phyloP scores from a whole-genome alignment of 1,140 invertebrate genomes.

The Atta cephalotes region DNA sequence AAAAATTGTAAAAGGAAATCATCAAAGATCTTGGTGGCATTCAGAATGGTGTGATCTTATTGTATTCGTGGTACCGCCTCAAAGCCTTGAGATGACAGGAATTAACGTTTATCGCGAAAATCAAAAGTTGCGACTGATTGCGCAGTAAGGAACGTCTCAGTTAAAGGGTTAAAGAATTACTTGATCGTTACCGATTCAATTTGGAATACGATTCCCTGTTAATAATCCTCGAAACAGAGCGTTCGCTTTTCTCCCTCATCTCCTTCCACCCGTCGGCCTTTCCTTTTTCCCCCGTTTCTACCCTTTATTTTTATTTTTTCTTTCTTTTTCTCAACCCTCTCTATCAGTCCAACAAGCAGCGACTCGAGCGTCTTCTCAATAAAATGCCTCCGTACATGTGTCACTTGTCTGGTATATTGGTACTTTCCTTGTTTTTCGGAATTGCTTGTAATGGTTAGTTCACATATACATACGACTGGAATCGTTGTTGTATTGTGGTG shows the following conservation, averaged over 20 bases:
- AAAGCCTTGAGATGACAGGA: neutral
- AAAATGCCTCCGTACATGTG: constrained; percentile 85
- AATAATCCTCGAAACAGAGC: constrained; percentile 42
- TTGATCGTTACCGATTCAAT: constrained; percentile 51
- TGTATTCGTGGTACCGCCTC: neutral
- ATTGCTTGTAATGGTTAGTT: constrained; percentile 64
- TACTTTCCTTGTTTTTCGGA: constrained; percentile 67
- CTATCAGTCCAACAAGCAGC: constrained; percentile 65
- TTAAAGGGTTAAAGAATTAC: constrained; percentile 28
- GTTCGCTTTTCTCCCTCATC: constrained; percentile 32
- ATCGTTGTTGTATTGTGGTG: constrained; percentile 54
- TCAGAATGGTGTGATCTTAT: neutral
- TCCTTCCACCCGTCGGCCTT: constrained; percentile 8
- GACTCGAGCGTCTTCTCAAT: constrained; percentile 84
- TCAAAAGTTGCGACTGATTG: neutral
- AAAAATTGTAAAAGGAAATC: neutral
- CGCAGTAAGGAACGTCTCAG: neutral
- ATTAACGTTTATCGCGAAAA: neutral
- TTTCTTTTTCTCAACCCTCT: constrained; percentile 49
- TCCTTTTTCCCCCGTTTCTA: constrained; percentile 3
- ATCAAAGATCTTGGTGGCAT: neutral
- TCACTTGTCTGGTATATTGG: constrained; percentile 68
- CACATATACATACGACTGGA: constrained; percentile 66
- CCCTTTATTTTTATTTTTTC: constrained; percentile 33
- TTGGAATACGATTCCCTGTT: constrained; percentile 40